Base-by-base conservation (phyloP, 2,888 invertebrate genomes). In the Ferrisia virgata region DNA sequence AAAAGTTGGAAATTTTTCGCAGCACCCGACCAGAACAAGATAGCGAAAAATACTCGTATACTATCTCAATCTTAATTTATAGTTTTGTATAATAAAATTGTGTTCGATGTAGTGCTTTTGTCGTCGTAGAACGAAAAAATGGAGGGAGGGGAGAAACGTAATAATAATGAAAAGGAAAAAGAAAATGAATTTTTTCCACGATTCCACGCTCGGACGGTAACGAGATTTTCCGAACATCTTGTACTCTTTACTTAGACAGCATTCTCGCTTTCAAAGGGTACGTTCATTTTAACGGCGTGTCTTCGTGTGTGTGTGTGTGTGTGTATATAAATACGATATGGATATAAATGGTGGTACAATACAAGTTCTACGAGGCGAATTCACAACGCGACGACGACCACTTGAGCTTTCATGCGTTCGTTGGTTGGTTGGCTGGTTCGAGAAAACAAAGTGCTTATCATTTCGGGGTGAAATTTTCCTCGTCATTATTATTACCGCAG, bases 401-500 rank as follows among this genome's bases (percentile, higher is more conserved):
- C 72, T 72, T n/a, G 58, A 64, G 28, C 58, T 64, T 33, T 72
- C 33, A 72, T 72, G n/a, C 33, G 72, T 33, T 72, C n/a, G n/a
- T n/a, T n/a, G n/a, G n/a, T n/a, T n/a, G n/a, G n/a, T n/a, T n/a
- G n/a, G n/a, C n/a, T n/a, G n/a, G n/a, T n/a, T n/a, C 31, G 72
- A 72, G 72, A 72, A 64, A 72, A 72, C 72, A 72, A 72, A 72
- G 72, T 33, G 72, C 72, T 72, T 72, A 31, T 72, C 72, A 72
- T 72, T 72, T 72, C 33, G 33, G 31, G 33, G 72, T 33, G 33
- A 33, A 72, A 72, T 72, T 72, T 72, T 72, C 72, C 36, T 72
- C 72, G 33, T 72, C n/a, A 72, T 33, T 33, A 72, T 72, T 15
- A n/a, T 18, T n/a, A 53, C 53, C 53, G 39, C 39, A 39, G 39